Evolutionary conservation across 2,797 vertebrate genomes (phyloP).

Genomic region (Perodicticus potto): DNA sequence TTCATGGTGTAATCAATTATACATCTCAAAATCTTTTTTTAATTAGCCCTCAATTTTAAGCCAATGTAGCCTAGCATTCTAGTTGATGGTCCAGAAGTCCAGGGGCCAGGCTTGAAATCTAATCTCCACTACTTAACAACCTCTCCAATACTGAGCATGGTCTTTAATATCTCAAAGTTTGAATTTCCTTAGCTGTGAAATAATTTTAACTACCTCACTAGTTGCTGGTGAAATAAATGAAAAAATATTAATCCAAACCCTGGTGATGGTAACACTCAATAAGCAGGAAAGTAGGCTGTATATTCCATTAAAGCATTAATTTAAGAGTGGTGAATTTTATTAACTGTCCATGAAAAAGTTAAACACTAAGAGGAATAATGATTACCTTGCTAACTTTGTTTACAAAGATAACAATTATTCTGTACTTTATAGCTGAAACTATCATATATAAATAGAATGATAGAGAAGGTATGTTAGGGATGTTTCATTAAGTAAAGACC

Average conservation of each 20-base stretch:
- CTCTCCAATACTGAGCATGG: not conserved
- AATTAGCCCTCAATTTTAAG: not conserved
- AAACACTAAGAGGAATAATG: not conserved
- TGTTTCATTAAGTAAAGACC: not conserved
- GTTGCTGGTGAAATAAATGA: not conserved
- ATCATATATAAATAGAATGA: not conserved
- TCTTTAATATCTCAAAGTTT: not conserved
- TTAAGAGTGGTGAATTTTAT: not conserved
- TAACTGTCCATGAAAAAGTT: not conserved
- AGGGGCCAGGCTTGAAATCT: not conserved
- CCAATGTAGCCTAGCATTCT: not conserved
- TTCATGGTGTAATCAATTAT: not conserved
- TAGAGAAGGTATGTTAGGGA: not conserved
- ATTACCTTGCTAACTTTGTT: not conserved
- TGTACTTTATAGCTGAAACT: not conserved
- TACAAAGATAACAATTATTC: not conserved
- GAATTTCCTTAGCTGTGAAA: not conserved
- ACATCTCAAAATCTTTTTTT: not conserved
- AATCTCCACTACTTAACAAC: not conserved
- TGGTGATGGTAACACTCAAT: not conserved
- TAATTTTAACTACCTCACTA: not conserved
- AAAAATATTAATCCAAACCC: not conserved
- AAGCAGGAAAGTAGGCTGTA: not conserved
- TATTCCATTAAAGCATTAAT: not conserved
- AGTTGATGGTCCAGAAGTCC: not conserved